Conservation (phyloP, 1,140 invertebrate species). For the Subanguina moxae region DNA sequence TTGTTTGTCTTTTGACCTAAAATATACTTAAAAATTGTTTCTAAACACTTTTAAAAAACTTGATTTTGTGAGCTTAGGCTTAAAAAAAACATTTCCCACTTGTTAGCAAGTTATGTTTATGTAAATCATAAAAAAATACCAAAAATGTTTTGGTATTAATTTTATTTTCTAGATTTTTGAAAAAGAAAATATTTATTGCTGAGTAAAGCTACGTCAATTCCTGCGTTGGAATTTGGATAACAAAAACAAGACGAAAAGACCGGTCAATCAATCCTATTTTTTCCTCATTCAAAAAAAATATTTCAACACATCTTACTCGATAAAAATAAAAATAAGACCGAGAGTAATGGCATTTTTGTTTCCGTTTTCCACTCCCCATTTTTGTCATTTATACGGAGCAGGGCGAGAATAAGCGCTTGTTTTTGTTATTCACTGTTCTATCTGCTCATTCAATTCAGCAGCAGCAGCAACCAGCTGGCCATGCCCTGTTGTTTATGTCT, state of each 20-base stretch:
- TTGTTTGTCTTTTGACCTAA: too few species aligned
- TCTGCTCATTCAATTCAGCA: not conserved
- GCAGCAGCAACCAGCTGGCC: not conserved
- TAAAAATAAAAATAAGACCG: not conserved
- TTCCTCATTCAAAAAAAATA: too few species aligned
- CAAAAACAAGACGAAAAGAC: not conserved
- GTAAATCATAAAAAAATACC: too few species aligned
- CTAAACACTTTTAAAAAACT: too few species aligned
- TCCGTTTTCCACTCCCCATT: not conserved
- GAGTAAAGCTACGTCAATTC: too few species aligned
- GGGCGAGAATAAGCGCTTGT: not conserved
- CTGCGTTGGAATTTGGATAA: not conserved
- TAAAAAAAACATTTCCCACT: too few species aligned
- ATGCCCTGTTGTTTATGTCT: not conserved
- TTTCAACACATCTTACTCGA: too few species aligned
- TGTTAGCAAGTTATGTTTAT: too few species aligned
- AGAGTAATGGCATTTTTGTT: not conserved
- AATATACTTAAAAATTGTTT: too few species aligned
- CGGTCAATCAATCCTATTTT: not conserved
- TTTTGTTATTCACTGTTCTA: not conserved
- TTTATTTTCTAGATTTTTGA: not conserved
- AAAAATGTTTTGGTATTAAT: slow-evolving; percentile 9
- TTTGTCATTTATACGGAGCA: not conserved
- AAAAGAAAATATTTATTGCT: too few species aligned
- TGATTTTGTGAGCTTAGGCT: too few species aligned